These are phyloP conservation scores for Scaptomyza tumidula DNA, from an alignment of 2,888 invertebrate genomes.

Conservation along the genomic window DNA sequence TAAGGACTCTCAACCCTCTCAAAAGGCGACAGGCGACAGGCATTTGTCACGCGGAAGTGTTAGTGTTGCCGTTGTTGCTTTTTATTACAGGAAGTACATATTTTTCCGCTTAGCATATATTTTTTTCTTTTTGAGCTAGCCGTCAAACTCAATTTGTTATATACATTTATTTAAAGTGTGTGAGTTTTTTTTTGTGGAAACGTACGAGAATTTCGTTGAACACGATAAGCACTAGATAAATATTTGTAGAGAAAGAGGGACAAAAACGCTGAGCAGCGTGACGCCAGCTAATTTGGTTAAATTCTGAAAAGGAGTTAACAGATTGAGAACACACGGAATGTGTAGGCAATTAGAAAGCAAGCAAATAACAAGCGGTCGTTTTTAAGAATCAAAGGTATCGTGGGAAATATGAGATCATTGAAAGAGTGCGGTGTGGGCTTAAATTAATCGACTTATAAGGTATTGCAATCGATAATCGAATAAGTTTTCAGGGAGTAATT, in stretches of 20 bases:
- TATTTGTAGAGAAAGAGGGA: constrained; percentile 39
- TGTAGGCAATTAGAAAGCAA: neutral
- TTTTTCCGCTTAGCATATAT: constrained; percentile 17
- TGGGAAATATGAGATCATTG: neutral
- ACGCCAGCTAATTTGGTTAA: constrained; percentile 45
- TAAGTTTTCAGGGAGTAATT: no score
- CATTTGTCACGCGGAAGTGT: constrained; percentile 74
- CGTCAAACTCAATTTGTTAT: constrained; percentile 20
- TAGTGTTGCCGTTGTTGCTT: constrained; percentile 48
- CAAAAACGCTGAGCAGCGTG: constrained; percentile 25
- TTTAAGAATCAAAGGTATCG: neutral
- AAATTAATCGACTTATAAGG: no score
- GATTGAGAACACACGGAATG: neutral
- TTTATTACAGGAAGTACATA: constrained; percentile 75
- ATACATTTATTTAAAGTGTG: constrained; percentile 44
- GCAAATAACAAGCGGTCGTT: neutral
- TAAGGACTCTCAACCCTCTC: constrained; percentile 67
- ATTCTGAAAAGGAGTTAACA: constrained; percentile 4
- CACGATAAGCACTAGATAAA: constrained; percentile 53
- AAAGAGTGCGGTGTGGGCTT: no score
- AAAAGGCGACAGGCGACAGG: constrained; percentile 15
- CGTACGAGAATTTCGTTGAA: constrained; percentile 51
- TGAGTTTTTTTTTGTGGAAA: constrained; percentile 21
- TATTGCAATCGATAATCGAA: no score
- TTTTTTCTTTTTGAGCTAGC: constrained; percentile 13